Percentiles rank a stretch among this genome's conserved stretches.
phyloP scores from a whole-genome alignment of 2,888 invertebrate species.

The Ectemnius continuus region DNA sequence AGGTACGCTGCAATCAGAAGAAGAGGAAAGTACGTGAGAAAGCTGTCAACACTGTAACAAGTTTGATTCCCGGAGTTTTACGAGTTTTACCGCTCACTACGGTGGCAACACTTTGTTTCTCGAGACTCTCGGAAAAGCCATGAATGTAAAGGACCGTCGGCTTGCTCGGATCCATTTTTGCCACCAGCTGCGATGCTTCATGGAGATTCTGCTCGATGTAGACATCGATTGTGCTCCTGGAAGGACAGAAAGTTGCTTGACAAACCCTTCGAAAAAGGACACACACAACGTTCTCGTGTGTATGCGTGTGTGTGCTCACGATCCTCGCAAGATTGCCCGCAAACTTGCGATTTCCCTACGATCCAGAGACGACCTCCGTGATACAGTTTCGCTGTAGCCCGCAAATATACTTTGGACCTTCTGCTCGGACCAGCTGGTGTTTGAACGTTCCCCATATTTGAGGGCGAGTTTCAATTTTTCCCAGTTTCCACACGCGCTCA shows the following conservation, averaged over 20 bases:
- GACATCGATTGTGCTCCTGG: conserved; percentile 29
- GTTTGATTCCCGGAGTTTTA: conserved; percentile 1
- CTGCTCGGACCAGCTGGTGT: too few relatives aligned
- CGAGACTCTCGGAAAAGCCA: conserved; percentile 77
- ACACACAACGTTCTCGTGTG: background rate
- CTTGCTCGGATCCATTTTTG: conserved; percentile 40
- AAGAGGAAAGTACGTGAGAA: background rate
- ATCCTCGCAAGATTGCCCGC: background rate
- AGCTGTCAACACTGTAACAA: background rate
- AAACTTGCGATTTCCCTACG: background rate
- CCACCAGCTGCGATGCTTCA: background rate
- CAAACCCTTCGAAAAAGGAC: background rate
- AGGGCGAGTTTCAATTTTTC: too few relatives aligned
- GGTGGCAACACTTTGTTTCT: conserved; percentile 72
- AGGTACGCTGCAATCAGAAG: conserved; percentile 71
- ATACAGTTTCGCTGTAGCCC: too few relatives aligned
- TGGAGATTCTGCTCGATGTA: conserved; percentile 30
- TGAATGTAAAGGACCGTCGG: conserved; percentile 77
- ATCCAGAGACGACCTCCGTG: too few relatives aligned
- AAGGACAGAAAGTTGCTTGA: background rate
- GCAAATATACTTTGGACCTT: too few relatives aligned
- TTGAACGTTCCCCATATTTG: too few relatives aligned
- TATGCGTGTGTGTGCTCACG: background rate
- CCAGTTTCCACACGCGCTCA: too few relatives aligned
- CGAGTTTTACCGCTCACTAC: conserved; percentile 67